Conservation (phyloP, 2,113 vertebrate genomes). For the Aphelocoma coerulescens region DNA sequence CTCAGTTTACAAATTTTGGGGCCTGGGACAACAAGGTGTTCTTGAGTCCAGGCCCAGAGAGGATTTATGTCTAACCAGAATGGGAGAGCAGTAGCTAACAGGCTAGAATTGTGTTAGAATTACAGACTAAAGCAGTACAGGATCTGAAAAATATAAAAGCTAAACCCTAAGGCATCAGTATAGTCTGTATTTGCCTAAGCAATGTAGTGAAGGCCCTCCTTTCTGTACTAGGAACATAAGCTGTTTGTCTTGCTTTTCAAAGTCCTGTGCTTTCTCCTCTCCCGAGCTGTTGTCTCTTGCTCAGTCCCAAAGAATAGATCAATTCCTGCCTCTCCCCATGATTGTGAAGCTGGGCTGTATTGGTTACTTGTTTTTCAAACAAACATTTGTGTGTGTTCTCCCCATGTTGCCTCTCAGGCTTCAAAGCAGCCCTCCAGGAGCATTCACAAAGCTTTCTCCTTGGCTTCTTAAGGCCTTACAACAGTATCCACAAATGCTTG, state of each 20-base stretch:
- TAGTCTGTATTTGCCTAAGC: background rate
- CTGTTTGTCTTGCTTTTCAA: background rate
- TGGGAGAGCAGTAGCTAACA: background rate
- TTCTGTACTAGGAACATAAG: background rate
- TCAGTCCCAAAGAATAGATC: background rate
- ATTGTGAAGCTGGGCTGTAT: background rate
- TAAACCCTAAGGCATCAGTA: background rate
- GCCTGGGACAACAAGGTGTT: background rate
- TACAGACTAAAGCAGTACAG: background rate
- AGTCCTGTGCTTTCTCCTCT: background rate
- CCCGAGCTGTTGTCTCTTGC: background rate
- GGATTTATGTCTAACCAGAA: background rate
- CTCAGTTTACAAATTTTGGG: background rate
- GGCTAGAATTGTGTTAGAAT: background rate
- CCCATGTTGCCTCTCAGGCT: background rate
- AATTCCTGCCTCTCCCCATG: background rate
- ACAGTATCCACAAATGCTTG: fast-evolving
- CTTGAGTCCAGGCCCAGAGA: background rate
- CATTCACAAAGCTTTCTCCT: background rate
- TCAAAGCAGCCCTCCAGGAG: background rate
- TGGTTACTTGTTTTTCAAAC: background rate
- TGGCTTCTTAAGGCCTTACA: background rate
- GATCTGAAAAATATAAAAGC: background rate
- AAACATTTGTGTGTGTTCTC: background rate
- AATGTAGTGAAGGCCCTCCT: background rate